These are phyloP conservation scores for Drosophila persimilis DNA, from an alignment of 1,140 invertebrate species.

Conservation along the genomic window DNA sequence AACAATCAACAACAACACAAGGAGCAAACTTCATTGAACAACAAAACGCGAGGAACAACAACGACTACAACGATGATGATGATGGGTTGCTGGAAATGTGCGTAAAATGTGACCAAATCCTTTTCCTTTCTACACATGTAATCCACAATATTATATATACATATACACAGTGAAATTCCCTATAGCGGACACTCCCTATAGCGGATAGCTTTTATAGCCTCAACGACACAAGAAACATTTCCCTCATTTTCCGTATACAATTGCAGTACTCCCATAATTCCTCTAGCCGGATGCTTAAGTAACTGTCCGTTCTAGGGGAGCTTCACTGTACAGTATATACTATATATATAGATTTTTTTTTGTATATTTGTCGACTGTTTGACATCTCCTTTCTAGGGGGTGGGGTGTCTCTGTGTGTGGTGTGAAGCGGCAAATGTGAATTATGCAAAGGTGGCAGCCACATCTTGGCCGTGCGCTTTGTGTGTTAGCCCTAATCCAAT, in stretches of 20 bases:
- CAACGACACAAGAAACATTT: too few species aligned
- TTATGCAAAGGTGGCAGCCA: constrained; percentile 38
- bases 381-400: not conserved
- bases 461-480: constrained; percentile 15
- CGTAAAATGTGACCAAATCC: constrained; percentile 23
- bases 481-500: constrained; percentile 69
- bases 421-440: constrained; percentile 18
- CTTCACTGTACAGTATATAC: not conserved
- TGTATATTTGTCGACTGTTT: not conserved
- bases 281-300: too few species aligned
- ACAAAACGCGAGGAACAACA: not conserved
- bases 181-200: too few species aligned
- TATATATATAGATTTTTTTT: not conserved
- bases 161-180: not conserved
- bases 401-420: not conserved
- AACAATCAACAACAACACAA: constrained; percentile 5
- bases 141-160: too few species aligned
- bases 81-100: constrained; percentile 41
- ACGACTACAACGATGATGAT: constrained; percentile 21
- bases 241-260: too few species aligned
- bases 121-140: constrained; percentile 1
- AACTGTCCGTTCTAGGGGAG: too few species aligned
- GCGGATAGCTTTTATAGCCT: too few species aligned
- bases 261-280: too few species aligned
- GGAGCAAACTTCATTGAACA: not conserved